phyloP scores from a whole-genome alignment of 2,797 vertebrate genomes.

The Anableps anableps region DNA sequence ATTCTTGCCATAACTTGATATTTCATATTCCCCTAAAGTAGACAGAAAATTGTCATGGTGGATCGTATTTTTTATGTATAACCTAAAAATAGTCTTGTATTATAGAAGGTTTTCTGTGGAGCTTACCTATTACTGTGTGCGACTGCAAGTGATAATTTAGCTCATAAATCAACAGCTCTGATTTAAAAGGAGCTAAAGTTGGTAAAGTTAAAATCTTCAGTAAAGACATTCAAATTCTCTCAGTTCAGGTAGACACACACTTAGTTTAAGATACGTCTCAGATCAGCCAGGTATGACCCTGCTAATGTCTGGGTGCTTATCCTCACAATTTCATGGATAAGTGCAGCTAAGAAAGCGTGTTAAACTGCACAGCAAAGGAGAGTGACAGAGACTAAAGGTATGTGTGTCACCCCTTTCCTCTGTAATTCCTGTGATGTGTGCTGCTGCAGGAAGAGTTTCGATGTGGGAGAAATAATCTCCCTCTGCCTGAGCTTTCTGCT shows the following conservation, averaged over 20 bases:
- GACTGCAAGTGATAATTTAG: background rate
- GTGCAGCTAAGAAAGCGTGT: background rate
- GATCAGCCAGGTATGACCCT: background rate
- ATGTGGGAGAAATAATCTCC: conserved; percentile 1
- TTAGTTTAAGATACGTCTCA: background rate
- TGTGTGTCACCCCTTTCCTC: conserved; percentile 1
- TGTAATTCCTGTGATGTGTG: background rate
- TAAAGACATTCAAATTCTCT: too few species aligned
- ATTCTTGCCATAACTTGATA: too few species aligned
- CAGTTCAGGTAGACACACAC: background rate
- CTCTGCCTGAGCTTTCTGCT: conserved; percentile 6
- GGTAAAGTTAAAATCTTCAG: background rate
- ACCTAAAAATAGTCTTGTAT: background rate
- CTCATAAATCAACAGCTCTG: background rate
- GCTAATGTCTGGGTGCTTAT: background rate
- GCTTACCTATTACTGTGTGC: background rate
- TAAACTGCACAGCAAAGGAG: background rate
- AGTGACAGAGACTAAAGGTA: background rate
- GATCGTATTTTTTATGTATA: background rate
- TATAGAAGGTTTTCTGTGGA: background rate
- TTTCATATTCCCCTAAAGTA: too few species aligned
- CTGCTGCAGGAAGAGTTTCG: background rate
- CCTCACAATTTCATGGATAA: conserved; percentile 10
- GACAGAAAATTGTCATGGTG: too few species aligned
- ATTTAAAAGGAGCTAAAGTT: background rate